Conservation (phyloP, 2,888 invertebrate genomes). For the Torymus aiolomorphi region DNA sequence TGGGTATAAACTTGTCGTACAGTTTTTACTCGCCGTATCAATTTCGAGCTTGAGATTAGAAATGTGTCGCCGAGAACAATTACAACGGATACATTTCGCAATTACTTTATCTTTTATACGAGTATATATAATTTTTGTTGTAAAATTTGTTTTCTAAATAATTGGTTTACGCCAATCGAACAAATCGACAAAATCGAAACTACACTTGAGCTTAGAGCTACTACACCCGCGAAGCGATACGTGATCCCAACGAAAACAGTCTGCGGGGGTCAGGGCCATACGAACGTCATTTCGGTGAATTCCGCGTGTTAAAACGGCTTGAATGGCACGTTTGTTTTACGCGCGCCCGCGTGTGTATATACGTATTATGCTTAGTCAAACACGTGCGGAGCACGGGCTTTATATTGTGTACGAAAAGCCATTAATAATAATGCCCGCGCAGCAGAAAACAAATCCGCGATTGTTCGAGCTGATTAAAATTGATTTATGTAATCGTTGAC, state of each 20-base stretch:
- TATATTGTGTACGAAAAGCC: background rate
- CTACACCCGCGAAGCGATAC: slow-evolving; percentile 2
- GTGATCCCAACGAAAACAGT: slow-evolving; percentile 37
- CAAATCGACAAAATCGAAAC: background rate
- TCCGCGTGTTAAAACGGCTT: slow-evolving; percentile 8
- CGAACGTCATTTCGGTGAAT: slow-evolving; percentile 38
- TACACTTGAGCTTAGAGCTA: background rate
- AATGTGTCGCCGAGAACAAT: background rate
- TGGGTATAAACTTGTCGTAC: no score
- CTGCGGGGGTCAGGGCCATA: background rate
- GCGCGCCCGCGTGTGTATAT: background rate
- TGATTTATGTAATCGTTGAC: no score
- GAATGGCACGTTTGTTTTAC: slow-evolving; percentile 31
- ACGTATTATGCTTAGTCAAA: no score
- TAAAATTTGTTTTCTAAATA: no score
- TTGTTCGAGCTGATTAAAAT: background rate
- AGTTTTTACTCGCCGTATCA: background rate
- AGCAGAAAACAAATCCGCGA: background rate
- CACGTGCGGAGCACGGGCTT: background rate
- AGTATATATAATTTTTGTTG: background rate
- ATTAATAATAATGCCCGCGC: no score
- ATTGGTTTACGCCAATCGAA: no score
- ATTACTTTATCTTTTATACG: background rate
- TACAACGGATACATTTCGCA: no score
- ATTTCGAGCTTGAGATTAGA: background rate